phyloP scores from a whole-genome alignment of 2,888 invertebrate genomes.

The Galerucella nymphaeae region DNA sequence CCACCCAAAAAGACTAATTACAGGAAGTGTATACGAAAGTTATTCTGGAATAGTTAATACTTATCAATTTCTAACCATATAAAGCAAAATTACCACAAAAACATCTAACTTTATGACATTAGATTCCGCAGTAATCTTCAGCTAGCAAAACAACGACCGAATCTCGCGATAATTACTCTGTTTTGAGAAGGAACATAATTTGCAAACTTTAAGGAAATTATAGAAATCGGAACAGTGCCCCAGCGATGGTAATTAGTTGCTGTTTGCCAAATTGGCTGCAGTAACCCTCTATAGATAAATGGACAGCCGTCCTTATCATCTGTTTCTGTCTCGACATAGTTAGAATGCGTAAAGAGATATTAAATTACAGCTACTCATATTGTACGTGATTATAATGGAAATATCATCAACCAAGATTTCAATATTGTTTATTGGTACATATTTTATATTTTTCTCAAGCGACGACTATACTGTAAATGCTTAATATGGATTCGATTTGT shows the following conservation, averaged over 20 bases:
- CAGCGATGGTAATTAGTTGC: constrained; percentile 57
- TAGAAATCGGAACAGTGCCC: constrained; percentile 53
- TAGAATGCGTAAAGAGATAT: neutral
- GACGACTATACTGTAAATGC: too few species aligned
- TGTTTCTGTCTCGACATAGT: constrained; percentile 2
- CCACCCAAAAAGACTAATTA: too few species aligned
- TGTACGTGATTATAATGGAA: neutral
- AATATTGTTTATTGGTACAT: too few species aligned
- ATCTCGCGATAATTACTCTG: constrained; percentile 42
- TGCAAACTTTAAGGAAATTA: constrained; percentile 52
- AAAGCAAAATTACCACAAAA: too few species aligned
- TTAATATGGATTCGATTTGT: too few species aligned
- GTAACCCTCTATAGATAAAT: constrained; percentile 60
- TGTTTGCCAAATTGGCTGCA: constrained; percentile 62
- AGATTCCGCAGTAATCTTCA: too few species aligned
- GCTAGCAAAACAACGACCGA: neutral
- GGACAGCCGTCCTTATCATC: constrained; percentile 33
- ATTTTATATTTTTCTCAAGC: too few species aligned
- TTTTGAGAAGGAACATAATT: constrained; percentile 44
- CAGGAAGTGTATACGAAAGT: too few species aligned
- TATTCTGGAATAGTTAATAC: too few species aligned
- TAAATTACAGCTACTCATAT: neutral
- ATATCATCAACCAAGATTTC: too few species aligned
- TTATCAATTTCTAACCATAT: too few species aligned
- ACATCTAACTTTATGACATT: too few species aligned